Conservation (phyloP, 2,113 vertebrate species). For the Odocoileus hemionus region DNA sequence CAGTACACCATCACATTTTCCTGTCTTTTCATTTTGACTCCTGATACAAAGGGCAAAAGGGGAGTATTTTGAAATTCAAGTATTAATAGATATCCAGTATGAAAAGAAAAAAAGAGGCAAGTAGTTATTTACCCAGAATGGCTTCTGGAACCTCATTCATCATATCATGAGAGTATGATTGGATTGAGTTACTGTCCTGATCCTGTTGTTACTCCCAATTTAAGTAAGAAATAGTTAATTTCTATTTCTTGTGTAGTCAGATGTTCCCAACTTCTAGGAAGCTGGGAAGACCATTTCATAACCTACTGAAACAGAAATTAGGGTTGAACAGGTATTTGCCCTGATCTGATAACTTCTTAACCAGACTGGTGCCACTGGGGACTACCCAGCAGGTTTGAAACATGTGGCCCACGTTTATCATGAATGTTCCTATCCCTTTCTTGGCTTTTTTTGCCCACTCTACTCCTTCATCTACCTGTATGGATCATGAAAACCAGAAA, state of each 20-base stretch:
- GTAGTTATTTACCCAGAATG: conserved; percentile 1
- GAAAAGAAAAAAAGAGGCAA: conserved; percentile 27
- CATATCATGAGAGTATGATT: neutral
- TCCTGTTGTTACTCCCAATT: neutral
- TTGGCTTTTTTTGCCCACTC: neutral
- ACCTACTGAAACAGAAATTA: neutral
- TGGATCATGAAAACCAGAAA: neutral
- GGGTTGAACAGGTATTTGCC: neutral
- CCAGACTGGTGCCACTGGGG: neutral
- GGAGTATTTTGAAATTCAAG: neutral
- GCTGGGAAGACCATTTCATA: neutral
- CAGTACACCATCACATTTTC: neutral
- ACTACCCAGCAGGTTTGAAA: neutral
- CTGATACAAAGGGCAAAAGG: neutral
- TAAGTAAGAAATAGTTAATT: conserved; percentile 13
- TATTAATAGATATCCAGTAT: neutral
- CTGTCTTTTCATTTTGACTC: neutral
- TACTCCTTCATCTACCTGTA: neutral
- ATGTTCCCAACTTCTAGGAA: neutral
- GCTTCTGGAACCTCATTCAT: neutral
- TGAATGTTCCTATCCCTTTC: neutral
- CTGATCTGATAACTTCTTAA: neutral
- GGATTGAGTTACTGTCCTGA: neutral
- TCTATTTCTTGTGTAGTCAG: neutral
- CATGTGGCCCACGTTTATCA: neutral